Evolutionary conservation across 2,888 invertebrate species (phyloP).

Genomic region (Pseudoips prasinana): DNA sequence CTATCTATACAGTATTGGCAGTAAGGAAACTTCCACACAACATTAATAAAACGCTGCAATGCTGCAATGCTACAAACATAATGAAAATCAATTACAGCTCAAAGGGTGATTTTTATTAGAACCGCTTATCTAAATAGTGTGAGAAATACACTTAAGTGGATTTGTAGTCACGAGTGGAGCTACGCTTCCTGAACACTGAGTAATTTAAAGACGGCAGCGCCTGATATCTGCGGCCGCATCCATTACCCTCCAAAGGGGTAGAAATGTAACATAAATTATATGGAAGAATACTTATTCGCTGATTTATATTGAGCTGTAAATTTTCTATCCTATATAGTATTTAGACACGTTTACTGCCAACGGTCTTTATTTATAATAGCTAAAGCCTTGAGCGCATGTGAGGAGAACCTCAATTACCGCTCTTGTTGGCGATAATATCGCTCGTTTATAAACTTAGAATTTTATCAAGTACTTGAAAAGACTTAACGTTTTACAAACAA

Average conservation of each 20-base stretch:
- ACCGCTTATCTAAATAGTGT: conserved; percentile 68
- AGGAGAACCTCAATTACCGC: conserved; percentile 17
- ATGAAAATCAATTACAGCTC: conserved; percentile 70
- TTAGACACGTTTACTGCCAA: conserved; percentile 25
- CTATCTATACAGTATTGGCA: too few relatives aligned
- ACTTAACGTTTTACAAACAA: too few relatives aligned
- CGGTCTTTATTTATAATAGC: conserved; percentile 27
- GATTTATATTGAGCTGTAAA: conserved; percentile 72
- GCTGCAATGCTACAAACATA: too few relatives aligned
- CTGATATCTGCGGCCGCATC: conserved; percentile 76
- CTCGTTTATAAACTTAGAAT: too few relatives aligned
- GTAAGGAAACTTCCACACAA: too few relatives aligned
- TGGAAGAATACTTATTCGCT: conserved; percentile 68
- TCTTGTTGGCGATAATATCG: conserved; percentile 14
- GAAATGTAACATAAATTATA: conserved; percentile 71
- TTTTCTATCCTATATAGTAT: conserved; percentile 47
- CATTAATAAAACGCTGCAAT: too few relatives aligned
- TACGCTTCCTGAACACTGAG: conserved; percentile 69
- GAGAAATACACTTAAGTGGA: conserved; percentile 68
- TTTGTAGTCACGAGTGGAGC: conserved; percentile 65
- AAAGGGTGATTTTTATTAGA: conserved; percentile 61
- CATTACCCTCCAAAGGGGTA: conserved; percentile 69
- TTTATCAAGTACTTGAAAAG: too few relatives aligned
- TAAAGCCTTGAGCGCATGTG: conserved; percentile 13
- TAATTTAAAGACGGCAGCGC: conserved; percentile 72